phyloP scores from a whole-genome alignment of 2,113 vertebrate species.

The Gavialis gangeticus region DNA sequence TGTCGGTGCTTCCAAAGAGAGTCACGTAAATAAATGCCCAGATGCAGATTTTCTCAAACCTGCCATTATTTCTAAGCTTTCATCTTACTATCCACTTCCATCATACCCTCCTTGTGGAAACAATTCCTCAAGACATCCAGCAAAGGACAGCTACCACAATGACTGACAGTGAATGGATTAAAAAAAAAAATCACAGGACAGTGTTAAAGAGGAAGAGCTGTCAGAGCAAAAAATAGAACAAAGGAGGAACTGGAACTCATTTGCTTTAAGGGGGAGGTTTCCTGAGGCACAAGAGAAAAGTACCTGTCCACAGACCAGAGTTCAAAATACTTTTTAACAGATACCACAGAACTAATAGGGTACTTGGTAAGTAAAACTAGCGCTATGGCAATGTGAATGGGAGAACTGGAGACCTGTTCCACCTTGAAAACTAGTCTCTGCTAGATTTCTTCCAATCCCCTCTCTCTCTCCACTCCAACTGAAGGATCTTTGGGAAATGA shows the following conservation, averaged over 20 bases:
- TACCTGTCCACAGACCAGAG: neutral
- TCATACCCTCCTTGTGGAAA: neutral
- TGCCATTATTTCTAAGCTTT: neutral
- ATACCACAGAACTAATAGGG: neutral
- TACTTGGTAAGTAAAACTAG: conserved; percentile 15
- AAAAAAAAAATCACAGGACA: neutral
- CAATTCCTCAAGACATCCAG: neutral
- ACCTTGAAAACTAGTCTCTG: conserved; percentile 60
- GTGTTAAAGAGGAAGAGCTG: neutral
- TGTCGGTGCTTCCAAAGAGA: neutral
- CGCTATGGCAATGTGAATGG: neutral
- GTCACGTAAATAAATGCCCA: neutral
- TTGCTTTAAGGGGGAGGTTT: neutral
- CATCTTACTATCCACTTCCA: neutral
- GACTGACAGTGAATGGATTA: neutral
- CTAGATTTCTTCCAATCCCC: conserved; percentile 60
- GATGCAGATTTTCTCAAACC: neutral
- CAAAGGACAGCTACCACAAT: neutral
- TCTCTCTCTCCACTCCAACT: conserved; percentile 38
- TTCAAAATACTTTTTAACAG: neutral
- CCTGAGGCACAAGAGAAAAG: neutral
- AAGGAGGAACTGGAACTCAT: neutral
- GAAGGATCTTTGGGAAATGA: neutral
- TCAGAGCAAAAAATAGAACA: neutral
- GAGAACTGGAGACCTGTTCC: conserved; percentile 57